Evolutionary conservation across 2,888 invertebrate genomes (phyloP), one percentile per base, ranked within the genome.

Genomic region (Euphydryas editha): DNA sequence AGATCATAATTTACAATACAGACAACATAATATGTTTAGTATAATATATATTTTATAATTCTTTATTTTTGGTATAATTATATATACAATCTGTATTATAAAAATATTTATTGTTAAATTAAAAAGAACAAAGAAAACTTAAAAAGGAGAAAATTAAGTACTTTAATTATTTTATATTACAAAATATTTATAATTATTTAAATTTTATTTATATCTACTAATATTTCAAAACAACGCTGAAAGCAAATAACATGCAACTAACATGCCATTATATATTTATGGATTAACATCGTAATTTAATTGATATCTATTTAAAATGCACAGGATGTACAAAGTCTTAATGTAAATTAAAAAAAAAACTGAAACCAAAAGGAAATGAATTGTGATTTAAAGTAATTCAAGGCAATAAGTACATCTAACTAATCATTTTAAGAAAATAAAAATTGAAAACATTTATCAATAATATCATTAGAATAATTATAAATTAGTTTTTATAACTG

Each of bases 101-200:
- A 55, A 11, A 3, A 24, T 15, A 47, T 46, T n/a, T 51, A 58
- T 11, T 37, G 44, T 51, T 42, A 17, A 55, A 39, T 8, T 39
- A 42, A 49, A 36, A 36, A 36, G 21, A 64, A 55, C 20, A 39
- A 51, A 24, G 13, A 21, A 49, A 47, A 10, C 20, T 46, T 47
- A 57, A 55, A 49, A 37, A 70, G 68, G 68, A 70, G 68, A 70
- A 65, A 70, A 70, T 68, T 70, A 70, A 62, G 68, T 68, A 68
- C 71, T 70, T 71, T 68, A 42, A 8, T 13, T 36, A 47, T 56
- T 5, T 8, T 42, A 57, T 39, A 15, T 47, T 18, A 60, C 7
- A 65, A 55, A 39, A 4, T 11, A 20, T 49, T 47, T 42, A 70
- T 39, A 72, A 5, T 44, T n/a, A 44, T 15, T 39, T 39, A 39